Base-by-base conservation (phyloP, 2,888 invertebrate species). In the Polymixis flavicincta region DNA sequence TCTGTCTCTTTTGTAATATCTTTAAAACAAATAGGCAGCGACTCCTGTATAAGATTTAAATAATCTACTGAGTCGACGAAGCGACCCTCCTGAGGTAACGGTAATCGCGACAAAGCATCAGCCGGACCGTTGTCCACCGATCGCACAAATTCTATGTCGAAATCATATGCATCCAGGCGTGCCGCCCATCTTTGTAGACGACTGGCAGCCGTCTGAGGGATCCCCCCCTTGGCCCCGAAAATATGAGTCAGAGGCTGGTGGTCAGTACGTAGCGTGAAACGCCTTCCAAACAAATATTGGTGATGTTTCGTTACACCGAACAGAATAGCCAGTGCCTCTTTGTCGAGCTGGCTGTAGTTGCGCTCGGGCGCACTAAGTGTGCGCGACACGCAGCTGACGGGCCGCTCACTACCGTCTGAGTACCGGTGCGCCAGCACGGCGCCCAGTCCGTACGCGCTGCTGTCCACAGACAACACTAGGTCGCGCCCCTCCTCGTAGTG, bases 1-100 rank as follows among this genome's bases (percentile, higher is more conserved):
- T 71, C 48, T 2, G 67, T 67, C 4, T 76, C 64, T 42, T 6
- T 52, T 22, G 64, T 42, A 37, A 73, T 65, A 14, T 72, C 59
- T 0, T 52, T 52, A 25, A 5, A 60, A 19, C n/a, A 11, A 25
- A 60, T 11, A n/a, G 69, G 37, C 17, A 61, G 14, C 32, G 32
- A 32, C 32, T 32, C 32, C 32, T 32, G 2, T 32, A 32, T 32
- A 32, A 32, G 32, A 32, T 32, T 32, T 32, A 32, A 32, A 32
- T 32, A 32, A 32, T 32, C 32, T 32, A 32, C 4, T 4, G 32
- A 32, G 32, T 32, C 32, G 32, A 32, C 32, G 32, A 32, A 32
- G 32, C 32, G 32, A 32, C 32, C 32, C 32, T 32, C 32, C 32
- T 32, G 32, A 32, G 32, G 32, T 32, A 32, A 32, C 32, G 32